phyloP scores from a whole-genome alignment of 2,888 invertebrate genomes.

The Chrysotoxum bicinctum region DNA sequence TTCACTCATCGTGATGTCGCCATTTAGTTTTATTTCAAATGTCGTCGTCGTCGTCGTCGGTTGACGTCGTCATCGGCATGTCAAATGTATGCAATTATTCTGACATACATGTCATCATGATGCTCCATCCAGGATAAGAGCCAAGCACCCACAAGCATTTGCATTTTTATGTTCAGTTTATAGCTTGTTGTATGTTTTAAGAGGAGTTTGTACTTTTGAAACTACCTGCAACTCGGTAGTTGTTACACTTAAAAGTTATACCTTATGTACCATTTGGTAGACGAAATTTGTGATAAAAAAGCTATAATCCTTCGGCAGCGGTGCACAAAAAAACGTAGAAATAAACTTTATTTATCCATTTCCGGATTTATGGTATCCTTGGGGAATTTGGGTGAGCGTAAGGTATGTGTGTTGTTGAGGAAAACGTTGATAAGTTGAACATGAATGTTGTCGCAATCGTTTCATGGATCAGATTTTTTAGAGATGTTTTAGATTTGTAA shows the following conservation, averaged over 20 bases:
- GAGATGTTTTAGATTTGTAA: background rate
- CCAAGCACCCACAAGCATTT: background rate
- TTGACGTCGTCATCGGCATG: background rate
- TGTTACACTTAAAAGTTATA: slow-evolving; percentile 4
- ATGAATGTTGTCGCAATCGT: background rate
- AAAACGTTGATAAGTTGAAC: background rate
- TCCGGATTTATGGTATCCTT: background rate
- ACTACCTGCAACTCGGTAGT: slow-evolving; percentile 5
- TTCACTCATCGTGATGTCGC: background rate
- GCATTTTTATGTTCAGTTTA: slow-evolving; percentile 1
- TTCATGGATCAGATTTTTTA: background rate
- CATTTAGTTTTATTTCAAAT: background rate
- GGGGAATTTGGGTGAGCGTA: background rate
- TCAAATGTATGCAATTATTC: slow-evolving; percentile 5
- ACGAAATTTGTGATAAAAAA: background rate
- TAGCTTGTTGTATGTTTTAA: background rate
- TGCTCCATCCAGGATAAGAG: background rate
- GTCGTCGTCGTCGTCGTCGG: background rate
- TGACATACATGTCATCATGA: slow-evolving; percentile 5
- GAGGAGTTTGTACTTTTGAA: background rate
- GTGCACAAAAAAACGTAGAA: background rate
- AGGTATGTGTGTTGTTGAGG: background rate
- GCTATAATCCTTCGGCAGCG: background rate
- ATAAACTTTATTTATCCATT: slow-evolving; percentile 5
- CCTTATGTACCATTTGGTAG: slow-evolving; percentile 1